Evolutionary conservation across 53 echinoderm and acorn worm genomes (phyloP), one percentile per base, ranked within the genome.

Genomic region (Henricia sp.): DNA sequence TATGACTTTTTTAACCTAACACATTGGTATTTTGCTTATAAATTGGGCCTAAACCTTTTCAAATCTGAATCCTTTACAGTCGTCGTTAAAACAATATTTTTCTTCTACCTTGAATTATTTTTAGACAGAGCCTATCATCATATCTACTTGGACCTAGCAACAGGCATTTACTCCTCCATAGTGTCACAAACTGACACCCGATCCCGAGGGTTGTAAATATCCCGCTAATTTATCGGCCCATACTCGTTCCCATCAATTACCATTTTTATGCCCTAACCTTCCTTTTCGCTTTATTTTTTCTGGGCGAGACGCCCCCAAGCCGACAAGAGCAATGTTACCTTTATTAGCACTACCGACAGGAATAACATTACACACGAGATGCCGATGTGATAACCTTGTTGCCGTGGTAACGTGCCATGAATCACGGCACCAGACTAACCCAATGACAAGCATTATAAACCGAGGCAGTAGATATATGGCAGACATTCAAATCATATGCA

Each of bases 311-410:
- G n/a, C 20, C 39, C 48, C 9, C 17, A 58, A 40, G 57, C 76
- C 59, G 41, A 27, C 59, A 76, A 80, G 64, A 80, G 29, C 63
- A 80, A 80, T 80, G 64, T 80, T 80, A 50, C 44, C 64, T 62
- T 63, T 64, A 80, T 80, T 80, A 80, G 62, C 80, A 80, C 63
- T 80, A n/a, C 80, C 50, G 28, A 62, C 80, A 63, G 80, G 64
- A 80, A 80, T 80, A 80, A 80, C 80, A 80, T 80, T 80, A 80
- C 63, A 63, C 80, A 62, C 32, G 11, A 33, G 41, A 80, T 34
- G 23, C 80, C 48, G 63, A 64, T 33, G 76, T 63, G 80, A 80
- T 64, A 80, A 63, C 80, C 48, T 26, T 20, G 32, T 80, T 48
- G 58, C 48, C 80, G 50, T 48, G 80, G 80, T 35, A 27, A 80